Percentiles rank a stretch among this genome's conserved stretches.
Conservation (phyloP, 1,140 invertebrate species). For the Chymomyza costata region DNA sequence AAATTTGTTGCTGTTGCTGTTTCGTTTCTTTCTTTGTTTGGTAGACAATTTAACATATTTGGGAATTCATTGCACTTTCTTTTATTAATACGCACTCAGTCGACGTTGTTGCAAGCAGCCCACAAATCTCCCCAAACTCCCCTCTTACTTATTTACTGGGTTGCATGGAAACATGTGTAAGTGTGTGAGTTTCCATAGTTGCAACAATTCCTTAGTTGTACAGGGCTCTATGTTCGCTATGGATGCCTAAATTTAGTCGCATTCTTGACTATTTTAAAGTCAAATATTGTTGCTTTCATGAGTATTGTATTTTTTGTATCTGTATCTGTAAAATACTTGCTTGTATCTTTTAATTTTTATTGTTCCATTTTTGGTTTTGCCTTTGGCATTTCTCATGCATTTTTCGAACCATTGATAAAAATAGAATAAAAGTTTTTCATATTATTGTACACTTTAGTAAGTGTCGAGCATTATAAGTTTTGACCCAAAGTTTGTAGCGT, state of each 20-base stretch:
- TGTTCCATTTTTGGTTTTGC: no score
- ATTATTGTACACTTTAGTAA: no score
- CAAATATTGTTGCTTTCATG: no score
- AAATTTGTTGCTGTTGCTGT: no score
- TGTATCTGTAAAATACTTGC: background rate
- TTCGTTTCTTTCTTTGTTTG: conserved; percentile 53
- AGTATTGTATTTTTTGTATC: background rate
- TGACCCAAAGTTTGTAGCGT: no score
- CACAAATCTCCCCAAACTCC: background rate
- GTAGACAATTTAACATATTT: conserved; percentile 72
- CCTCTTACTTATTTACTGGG: conserved; percentile 24
- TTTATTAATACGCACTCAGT: conserved; percentile 65
- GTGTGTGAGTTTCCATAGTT: conserved; percentile 28
- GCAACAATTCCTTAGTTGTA: conserved; percentile 25
- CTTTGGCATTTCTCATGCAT: background rate
- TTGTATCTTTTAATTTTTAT: conserved; percentile 28
- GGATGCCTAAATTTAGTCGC: conserved; percentile 58
- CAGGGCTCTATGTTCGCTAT: conserved; percentile 15
- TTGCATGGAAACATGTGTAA: conserved; percentile 54
- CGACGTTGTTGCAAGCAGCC: conserved; percentile 34
- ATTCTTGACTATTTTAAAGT: conserved; percentile 62
- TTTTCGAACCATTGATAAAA: background rate
- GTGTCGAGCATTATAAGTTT: no score
- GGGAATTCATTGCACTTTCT: conserved; percentile 73
- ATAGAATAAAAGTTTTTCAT: no score